Evolutionary conservation across 2,888 invertebrate species (phyloP).

Genomic region (Bruchidius siliquastri): DNA sequence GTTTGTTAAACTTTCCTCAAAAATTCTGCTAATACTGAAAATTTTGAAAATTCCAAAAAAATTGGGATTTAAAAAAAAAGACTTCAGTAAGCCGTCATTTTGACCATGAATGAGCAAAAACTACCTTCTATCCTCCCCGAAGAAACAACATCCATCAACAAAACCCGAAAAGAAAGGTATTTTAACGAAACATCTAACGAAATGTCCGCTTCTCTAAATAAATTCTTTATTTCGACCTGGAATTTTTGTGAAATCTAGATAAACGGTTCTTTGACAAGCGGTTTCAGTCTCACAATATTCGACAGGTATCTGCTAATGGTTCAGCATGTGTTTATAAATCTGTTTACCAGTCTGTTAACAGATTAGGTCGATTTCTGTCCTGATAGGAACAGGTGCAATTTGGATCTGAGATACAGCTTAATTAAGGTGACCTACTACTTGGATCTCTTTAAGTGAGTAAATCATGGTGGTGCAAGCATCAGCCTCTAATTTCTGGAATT

Average conservation of each 20-base stretch:
- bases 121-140: neutral
- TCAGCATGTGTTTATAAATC: neutral
- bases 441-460: no score
- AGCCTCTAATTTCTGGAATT: no score
- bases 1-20: no score
- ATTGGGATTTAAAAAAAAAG: no score
- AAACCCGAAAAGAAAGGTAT: neutral
- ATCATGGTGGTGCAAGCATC: no score
- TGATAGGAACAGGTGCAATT: neutral
- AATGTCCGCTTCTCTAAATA: neutral
- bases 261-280: neutral
- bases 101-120: neutral
- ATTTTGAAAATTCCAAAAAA: no score
- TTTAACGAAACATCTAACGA: neutral
- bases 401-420: neutral
- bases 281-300: neutral
- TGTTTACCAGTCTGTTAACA: neutral
- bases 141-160: neutral
- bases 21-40: no score
- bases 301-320: neutral
- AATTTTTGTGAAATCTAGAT: neutral
- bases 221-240: neutral
- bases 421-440: neutral
- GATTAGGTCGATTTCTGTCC: neutral
- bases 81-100: neutral